phyloP scores from a whole-genome alignment of 2,113 vertebrate genomes.

The Heliornis fulica region DNA sequence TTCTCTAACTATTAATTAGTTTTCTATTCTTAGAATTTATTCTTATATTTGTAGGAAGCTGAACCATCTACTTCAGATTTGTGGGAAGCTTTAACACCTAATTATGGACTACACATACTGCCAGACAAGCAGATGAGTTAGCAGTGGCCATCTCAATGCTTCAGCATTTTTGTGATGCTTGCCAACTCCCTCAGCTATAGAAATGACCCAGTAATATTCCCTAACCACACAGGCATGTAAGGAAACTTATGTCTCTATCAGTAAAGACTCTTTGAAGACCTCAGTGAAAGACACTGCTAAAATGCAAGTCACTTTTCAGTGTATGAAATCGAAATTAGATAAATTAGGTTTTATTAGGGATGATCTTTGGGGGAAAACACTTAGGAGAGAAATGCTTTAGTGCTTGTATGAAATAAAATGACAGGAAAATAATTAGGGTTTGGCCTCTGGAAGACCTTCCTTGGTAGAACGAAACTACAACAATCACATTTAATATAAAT shows the following conservation, averaged over 20 bases:
- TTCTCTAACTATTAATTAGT: neutral
- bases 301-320: neutral
- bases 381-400: neutral
- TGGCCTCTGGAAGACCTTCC: neutral
- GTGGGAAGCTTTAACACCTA: neutral
- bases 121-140: neutral
- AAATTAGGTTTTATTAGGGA: neutral
- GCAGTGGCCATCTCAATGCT: fast-evolving
- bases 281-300: neutral
- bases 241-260: neutral
- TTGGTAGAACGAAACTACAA: neutral
- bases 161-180: neutral
- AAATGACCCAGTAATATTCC: neutral
- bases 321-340: neutral
- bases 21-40: neutral
- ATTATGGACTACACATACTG: neutral
- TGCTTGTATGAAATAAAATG: neutral
- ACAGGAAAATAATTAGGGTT: neutral
- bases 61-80: neutral
- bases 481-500: neutral
- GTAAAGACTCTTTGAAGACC: neutral
- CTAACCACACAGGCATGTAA: neutral
- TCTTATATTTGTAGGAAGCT: neutral
- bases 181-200: neutral
- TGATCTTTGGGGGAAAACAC: neutral